phyloP scores from a whole-genome alignment of 2,113 vertebrate genomes.

The Ramphastos sulfuratus region DNA sequence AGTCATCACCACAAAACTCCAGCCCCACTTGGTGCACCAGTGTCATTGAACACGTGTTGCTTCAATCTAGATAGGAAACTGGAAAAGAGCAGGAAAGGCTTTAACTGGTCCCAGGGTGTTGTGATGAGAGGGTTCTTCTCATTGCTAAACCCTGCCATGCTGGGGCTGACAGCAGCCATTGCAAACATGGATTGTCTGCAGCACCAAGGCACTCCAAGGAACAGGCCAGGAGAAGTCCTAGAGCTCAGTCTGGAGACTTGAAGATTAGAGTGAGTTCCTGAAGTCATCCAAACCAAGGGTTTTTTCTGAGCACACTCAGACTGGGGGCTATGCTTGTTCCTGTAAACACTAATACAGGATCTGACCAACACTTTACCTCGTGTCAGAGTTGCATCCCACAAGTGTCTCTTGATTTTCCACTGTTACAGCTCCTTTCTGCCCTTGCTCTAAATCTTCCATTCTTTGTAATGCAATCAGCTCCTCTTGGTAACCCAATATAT shows the following conservation, averaged over 20 bases:
- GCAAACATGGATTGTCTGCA: not conserved
- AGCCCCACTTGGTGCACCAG: not conserved
- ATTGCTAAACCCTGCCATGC: not conserved
- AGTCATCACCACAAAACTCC: not conserved
- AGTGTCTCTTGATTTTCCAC: not conserved
- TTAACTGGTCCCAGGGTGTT: not conserved
- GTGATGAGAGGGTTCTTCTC: not conserved
- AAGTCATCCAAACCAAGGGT: not conserved
- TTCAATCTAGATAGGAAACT: not conserved
- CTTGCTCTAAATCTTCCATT: not conserved
- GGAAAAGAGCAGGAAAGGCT: not conserved
- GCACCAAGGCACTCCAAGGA: not conserved
- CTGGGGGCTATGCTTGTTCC: not conserved
- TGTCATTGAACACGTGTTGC: accelerated
- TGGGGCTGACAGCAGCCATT: not conserved
- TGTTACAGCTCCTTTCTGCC: not conserved
- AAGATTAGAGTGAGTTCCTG: not conserved
- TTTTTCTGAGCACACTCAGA: not conserved
- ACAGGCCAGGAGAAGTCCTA: not conserved
- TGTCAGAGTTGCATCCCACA: not conserved
- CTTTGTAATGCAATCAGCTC: not conserved
- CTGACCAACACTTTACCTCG: not conserved
- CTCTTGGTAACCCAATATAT: not conserved
- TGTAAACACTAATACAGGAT: not conserved
- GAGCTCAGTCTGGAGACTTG: not conserved